Evolutionary conservation across 2,888 invertebrate species (phyloP).

Genomic region (Chydorus sphaericus): DNA sequence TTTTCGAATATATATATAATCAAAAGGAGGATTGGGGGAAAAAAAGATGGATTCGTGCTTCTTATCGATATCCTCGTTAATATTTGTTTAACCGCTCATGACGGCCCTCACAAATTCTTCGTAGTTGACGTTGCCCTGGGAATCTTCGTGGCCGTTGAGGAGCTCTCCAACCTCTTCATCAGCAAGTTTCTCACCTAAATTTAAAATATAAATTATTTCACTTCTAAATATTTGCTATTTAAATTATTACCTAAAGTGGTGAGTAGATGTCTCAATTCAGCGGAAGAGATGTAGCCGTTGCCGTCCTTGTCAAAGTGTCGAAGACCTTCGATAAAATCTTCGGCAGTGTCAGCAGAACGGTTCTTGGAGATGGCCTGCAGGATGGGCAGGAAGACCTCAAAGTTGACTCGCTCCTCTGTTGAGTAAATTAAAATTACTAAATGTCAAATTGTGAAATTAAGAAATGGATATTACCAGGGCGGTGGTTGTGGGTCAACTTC

Average conservation of each 20-base stretch:
- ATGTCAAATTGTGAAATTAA: not conserved
- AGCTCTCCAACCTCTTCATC: slow-evolving; percentile 96
- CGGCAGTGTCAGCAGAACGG: slow-evolving; percentile 80
- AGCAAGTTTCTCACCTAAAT: slow-evolving; percentile 75
- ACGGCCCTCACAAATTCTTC: slow-evolving; percentile 93
- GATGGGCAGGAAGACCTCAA: slow-evolving; percentile 97
- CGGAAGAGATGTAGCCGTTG: slow-evolving; percentile 94
- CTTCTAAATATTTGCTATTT: not conserved
- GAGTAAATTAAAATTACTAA: not conserved
- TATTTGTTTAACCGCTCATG: slow-evolving; percentile 74
- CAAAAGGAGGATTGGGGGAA: not conserved
- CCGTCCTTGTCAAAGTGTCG: slow-evolving; percentile 99
- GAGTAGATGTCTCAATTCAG: slow-evolving; percentile 89
- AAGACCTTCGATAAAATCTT: slow-evolving; percentile 96
- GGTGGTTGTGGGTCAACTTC: slow-evolving; percentile 90
- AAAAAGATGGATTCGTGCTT: not conserved
- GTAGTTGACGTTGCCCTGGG: slow-evolving; percentile 97
- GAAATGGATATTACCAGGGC: slow-evolving; percentile 42
- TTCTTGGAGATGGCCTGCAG: slow-evolving; percentile 91
- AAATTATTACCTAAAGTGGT: slow-evolving; percentile 65
- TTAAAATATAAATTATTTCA: no score
- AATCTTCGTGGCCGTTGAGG: slow-evolving; percentile 90
- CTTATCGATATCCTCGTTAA: not conserved
- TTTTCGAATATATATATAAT: not conserved
- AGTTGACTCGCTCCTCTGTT: slow-evolving; percentile 87